phyloP scores from a whole-genome alignment of 2,113 vertebrate species.

The Rhadina sibilatrix region DNA sequence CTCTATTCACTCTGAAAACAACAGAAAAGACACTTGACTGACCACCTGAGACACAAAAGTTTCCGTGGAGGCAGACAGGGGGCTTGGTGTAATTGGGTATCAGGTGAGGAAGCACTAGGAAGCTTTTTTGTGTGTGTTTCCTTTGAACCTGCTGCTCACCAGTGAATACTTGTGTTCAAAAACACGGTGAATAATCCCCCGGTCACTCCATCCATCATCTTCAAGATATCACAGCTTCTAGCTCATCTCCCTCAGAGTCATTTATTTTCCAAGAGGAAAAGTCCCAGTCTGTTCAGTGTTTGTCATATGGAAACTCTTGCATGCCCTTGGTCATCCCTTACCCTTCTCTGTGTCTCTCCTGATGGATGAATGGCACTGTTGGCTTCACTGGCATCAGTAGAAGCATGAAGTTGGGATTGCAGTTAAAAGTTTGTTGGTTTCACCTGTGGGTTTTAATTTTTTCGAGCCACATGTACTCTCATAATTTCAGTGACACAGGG shows the following conservation, averaged over 20 bases:
- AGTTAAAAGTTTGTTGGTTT: background rate
- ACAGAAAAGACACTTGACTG: background rate
- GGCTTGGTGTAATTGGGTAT: background rate
- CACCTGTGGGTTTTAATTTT: accelerated
- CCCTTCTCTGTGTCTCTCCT: background rate
- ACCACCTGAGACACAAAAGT: background rate
- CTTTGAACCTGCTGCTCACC: background rate
- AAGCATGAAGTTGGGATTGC: background rate
- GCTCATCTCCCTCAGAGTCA: background rate
- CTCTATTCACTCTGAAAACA: background rate
- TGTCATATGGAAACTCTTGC: background rate
- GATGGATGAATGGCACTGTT: background rate
- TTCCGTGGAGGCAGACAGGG: background rate
- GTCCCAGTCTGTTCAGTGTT: background rate
- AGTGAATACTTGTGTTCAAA: background rate
- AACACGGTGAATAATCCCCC: background rate
- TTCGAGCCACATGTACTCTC: accelerated
- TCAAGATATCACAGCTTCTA: background rate
- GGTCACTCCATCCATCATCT: background rate
- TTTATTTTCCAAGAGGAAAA: background rate
- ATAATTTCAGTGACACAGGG: background rate
- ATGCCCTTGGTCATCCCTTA: background rate
- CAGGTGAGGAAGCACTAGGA: background rate
- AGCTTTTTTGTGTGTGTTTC: background rate
- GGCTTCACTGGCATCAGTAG: background rate